These are phyloP conservation scores for Caenorhabditis sp. DNA, from an alignment of 2,888 invertebrate genomes.

Conservation along the genomic window DNA sequence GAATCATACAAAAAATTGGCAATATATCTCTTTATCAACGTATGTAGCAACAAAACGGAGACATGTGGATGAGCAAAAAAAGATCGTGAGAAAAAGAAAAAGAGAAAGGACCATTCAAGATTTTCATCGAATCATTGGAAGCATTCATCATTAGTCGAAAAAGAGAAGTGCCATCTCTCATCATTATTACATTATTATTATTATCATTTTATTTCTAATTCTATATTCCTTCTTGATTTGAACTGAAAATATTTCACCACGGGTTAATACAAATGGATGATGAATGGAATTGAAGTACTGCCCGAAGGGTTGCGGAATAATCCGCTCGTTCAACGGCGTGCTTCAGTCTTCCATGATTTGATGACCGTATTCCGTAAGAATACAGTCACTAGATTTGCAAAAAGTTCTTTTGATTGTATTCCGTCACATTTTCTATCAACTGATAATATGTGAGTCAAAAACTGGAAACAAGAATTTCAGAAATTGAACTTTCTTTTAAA, in stretches of 20 bases:
- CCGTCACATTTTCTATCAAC: background rate
- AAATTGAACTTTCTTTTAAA: too few relatives aligned
- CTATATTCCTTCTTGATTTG: background rate
- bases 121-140: conserved; percentile 8
- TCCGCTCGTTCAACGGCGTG: conserved; percentile 55
- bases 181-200: background rate
- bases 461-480: too few relatives aligned
- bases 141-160: conserved; percentile 31
- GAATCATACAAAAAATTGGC: background rate
- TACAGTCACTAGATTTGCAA: conserved; percentile 28
- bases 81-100: background rate
- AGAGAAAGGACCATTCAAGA: background rate
- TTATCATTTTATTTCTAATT: background rate
- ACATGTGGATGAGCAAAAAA: background rate
- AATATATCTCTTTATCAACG: conserved; percentile 8
- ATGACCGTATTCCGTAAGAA: conserved; percentile 68
- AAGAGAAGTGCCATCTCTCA: background rate
- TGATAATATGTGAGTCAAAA: conserved; percentile 2
- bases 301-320: conserved; percentile 48
- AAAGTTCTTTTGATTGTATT: conserved; percentile 9
- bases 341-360: conserved; percentile 67
- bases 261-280: conserved; percentile 7
- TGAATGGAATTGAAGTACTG: conserved; percentile 41
- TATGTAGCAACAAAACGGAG: background rate
- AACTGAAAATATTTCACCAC: background rate